Percentiles rank a stretch among this genome's conserved stretches.
phyloP scores from a whole-genome alignment of 2,888 invertebrate species.

The Pemphredon lugubris region DNA sequence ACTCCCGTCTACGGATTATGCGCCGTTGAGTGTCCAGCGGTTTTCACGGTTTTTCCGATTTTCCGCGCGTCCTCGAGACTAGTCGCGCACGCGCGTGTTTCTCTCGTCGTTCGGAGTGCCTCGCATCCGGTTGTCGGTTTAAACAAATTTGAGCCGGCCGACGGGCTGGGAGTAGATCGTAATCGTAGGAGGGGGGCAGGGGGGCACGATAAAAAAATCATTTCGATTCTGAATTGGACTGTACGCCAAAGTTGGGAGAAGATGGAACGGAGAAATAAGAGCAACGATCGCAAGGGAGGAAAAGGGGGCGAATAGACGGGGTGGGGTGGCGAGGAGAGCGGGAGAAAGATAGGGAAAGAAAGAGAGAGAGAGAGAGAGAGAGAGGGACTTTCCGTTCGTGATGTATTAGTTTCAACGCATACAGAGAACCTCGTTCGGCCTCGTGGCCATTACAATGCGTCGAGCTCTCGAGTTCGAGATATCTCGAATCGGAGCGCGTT shows the following conservation, averaged over 20 bases:
- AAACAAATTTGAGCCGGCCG: constrained; percentile 14
- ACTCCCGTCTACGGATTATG: constrained; percentile 16
- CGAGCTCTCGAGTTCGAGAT: constrained; percentile 72
- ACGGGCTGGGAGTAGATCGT: background rate
- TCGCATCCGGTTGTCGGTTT: background rate
- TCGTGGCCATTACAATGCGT: constrained; percentile 74
- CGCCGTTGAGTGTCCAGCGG: background rate
- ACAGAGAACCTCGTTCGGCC: constrained; percentile 50
- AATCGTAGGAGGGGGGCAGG: constrained; percentile 1
- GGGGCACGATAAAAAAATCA: constrained; percentile 14
- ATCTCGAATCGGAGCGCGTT: constrained; percentile 80
- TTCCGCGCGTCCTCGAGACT: background rate
- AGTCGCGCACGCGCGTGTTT: background rate
- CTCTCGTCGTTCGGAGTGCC: background rate
- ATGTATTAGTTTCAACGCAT: constrained; percentile 72
- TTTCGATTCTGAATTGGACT: constrained; percentile 31
- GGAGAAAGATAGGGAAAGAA: constrained; percentile 33
- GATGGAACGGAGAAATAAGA: constrained; percentile 57
- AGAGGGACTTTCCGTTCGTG: constrained; percentile 58
- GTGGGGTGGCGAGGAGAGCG: no score
- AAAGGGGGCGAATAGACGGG: constrained; percentile 31
- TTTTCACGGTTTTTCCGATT: constrained; percentile 6
- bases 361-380: constrained; percentile 37
- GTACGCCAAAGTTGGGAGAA: constrained; percentile 34
- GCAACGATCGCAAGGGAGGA: constrained; percentile 41